phyloP scores from a whole-genome alignment of 2,113 vertebrate species.

The Rhegmatorhina hoffmannsi region DNA sequence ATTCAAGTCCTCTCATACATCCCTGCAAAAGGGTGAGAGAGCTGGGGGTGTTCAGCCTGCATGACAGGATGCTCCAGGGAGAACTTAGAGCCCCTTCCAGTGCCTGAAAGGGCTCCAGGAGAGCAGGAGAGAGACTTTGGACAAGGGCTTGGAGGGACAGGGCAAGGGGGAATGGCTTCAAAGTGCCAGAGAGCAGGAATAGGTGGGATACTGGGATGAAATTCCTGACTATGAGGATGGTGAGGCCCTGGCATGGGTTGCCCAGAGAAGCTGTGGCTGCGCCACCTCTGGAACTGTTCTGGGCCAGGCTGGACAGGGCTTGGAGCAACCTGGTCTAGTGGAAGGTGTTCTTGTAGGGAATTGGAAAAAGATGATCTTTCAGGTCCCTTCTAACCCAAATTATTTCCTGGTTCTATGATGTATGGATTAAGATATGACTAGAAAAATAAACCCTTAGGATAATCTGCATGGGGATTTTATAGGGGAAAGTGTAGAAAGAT shows the following conservation, averaged over 20 bases:
- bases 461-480: accelerated
- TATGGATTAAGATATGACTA: accelerated
- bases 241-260: accelerated
- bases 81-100: neutral
- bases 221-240: accelerated
- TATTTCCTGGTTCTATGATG: neutral
- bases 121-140: neutral
- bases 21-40: neutral
- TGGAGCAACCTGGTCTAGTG: accelerated
- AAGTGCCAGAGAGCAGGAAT: accelerated
- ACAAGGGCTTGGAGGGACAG: neutral
- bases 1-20: neutral
- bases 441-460: accelerated
- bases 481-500: neutral
- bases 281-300: neutral
- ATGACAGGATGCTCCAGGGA: neutral
- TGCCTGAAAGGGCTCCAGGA: neutral
- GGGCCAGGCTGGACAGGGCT: accelerated
- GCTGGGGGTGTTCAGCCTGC: neutral
- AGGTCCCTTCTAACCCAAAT: no score
- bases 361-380: neutral
- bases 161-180: neutral
- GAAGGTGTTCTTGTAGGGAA: neutral
- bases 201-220: no score
- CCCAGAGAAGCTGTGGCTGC: neutral